Evolutionary conservation across 2,113 vertebrate species (phyloP).

Genomic region (Redunca redunca): DNA sequence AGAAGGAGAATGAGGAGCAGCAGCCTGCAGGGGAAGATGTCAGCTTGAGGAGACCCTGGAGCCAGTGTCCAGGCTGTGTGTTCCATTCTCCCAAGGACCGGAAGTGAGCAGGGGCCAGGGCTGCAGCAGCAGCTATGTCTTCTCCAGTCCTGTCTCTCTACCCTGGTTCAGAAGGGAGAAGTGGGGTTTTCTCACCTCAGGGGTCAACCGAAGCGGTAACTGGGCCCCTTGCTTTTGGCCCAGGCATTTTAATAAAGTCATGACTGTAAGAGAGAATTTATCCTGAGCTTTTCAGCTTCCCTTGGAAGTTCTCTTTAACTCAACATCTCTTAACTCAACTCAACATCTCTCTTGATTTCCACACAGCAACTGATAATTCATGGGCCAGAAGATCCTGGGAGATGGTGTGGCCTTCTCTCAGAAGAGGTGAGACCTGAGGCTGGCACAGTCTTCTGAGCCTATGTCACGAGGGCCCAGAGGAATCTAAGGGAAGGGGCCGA

Average conservation of each 20-base stretch:
- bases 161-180: background rate
- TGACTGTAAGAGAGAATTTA: background rate
- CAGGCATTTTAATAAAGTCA: background rate
- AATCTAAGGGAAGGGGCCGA: background rate
- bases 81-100: constrained; percentile 53
- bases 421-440: constrained; percentile 37
- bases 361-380: constrained; percentile 47
- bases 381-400: constrained; percentile 7
- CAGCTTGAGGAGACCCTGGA: constrained; percentile 1
- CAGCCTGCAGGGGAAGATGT: background rate
- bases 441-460: background rate
- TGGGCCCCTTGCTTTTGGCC: background rate
- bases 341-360: constrained; percentile 27
- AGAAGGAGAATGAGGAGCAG: background rate
- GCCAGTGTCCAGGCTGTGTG: constrained; percentile 46
- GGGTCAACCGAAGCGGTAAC: background rate
- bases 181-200: background rate
- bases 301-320: background rate
- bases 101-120: constrained; percentile 35
- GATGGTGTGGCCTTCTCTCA: background rate
- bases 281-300: background rate
- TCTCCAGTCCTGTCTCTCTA: background rate
- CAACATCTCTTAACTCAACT: background rate
- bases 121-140: background rate
- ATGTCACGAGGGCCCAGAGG: fast-evolving